These are phyloP conservation scores for Creontiades dilutus DNA, from an alignment of 2,888 invertebrate species.

Conservation along the genomic window DNA sequence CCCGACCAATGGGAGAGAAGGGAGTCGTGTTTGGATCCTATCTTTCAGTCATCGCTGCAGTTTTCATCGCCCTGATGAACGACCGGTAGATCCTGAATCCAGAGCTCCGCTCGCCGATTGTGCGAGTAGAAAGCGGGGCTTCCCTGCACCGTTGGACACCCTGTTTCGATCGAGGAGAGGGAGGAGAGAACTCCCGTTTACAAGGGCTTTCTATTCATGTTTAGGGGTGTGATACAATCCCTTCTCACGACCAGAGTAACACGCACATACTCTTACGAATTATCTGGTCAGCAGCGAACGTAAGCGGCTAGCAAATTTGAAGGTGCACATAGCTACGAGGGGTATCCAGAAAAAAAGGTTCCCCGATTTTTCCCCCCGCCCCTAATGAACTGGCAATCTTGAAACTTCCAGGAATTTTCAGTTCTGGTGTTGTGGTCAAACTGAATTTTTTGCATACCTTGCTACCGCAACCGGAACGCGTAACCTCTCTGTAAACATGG, in stretches of 20 bases:
- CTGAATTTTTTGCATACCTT: no score
- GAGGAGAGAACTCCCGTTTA: neutral
- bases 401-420: no score
- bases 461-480: no score
- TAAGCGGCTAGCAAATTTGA: no score
- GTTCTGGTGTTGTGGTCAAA: no score
- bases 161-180: neutral
- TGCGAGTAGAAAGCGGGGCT: slow-evolving; percentile 32
- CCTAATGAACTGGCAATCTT: no score
- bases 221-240: neutral
- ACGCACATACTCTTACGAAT: no score
- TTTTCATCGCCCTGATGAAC: slow-evolving; percentile 48
- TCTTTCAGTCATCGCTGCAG: slow-evolving; percentile 33
- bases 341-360: no score
- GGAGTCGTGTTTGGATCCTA: neutral
- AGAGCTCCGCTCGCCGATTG: neutral
- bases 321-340: no score
- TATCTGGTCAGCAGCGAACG: no score
- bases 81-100: slow-evolving; percentile 5
- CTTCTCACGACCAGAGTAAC: neutral
- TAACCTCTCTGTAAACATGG: no score
- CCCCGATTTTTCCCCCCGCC: no score
- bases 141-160: slow-evolving; percentile 28
- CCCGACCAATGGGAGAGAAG: slow-evolving; percentile 40
- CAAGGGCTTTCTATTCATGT: neutral